A percentile compares a stretch with the other conserved stretches of the same genome.
Evolutionary conservation across 2,888 invertebrate species (phyloP).

Genomic region (Campoplex nolae): DNA sequence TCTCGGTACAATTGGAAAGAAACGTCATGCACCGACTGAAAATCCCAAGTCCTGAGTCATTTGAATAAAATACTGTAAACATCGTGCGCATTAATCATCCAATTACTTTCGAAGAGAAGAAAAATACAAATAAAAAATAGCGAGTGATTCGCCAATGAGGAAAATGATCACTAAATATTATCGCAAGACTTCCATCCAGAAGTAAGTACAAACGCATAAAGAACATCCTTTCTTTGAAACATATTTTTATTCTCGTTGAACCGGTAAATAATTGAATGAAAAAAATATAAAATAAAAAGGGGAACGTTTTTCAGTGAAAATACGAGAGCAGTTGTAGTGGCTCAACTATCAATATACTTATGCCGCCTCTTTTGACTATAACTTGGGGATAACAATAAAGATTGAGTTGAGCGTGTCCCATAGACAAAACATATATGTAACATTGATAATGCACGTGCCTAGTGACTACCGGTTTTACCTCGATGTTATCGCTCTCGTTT

Average conservation of each 20-base stretch:
- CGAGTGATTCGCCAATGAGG: conserved; percentile 4
- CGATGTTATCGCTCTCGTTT: conserved; percentile 37
- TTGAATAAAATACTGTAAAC: neutral
- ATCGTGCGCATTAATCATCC: neutral
- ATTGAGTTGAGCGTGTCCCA: neutral
- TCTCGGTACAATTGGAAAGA: conserved; percentile 19
- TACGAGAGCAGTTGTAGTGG: too few relatives aligned
- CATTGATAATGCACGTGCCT: conserved; percentile 34
- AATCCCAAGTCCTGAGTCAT: neutral
- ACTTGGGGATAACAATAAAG: neutral
- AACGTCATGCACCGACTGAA: neutral
- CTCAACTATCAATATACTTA: too few relatives aligned
- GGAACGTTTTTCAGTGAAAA: neutral
- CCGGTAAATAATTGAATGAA: neutral
- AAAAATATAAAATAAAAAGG: neutral
- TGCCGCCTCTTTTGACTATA: too few relatives aligned
- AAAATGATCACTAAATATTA: conserved; percentile 60
- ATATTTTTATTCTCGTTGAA: neutral
- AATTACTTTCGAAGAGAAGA: neutral
- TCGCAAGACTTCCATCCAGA: conserved; percentile 45
- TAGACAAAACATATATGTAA: neutral
- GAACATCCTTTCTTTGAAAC: neutral
- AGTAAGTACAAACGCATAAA: conserved; percentile 47
- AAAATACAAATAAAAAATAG: neutral
- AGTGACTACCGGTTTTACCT: conserved; percentile 20